Evolutionary conservation across 2,113 vertebrate genomes (phyloP).

Genomic region (Brevimyrus niger): DNA sequence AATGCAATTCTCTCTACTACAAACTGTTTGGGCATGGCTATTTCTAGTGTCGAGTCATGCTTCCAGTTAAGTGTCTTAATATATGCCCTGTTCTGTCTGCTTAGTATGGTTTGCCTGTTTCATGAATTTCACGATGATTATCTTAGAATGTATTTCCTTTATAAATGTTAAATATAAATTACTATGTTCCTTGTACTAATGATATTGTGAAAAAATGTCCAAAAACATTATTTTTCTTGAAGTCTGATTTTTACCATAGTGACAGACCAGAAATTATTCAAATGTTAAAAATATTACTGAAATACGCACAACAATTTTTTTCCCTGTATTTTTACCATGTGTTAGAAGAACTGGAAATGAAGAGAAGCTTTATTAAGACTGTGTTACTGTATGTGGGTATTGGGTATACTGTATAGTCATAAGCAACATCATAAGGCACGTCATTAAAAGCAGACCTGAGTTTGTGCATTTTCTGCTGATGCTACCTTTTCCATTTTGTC

Average conservation of each 20-base stretch:
- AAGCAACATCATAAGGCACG: not conserved
- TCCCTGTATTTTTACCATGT: not conserved
- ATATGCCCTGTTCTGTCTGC: not conserved
- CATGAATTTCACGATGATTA: not conserved
- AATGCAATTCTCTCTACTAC: not conserved
- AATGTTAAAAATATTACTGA: not conserved
- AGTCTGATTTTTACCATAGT: not conserved
- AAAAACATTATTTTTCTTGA: not conserved
- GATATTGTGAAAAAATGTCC: conserved; percentile 12
- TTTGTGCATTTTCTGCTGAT: not conserved
- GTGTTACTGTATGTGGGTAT: not conserved
- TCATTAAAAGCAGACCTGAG: not conserved
- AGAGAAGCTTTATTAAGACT: not conserved
- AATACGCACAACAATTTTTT: not conserved
- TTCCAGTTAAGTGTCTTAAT: not conserved
- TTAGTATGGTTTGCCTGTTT: not conserved
- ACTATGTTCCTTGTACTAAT: conserved; percentile 8
- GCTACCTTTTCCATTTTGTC: not conserved
- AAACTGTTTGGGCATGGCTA: not conserved
- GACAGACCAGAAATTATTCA: not conserved
- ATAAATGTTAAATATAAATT: conserved; percentile 14
- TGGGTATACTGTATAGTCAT: not conserved
- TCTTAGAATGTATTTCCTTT: not conserved
- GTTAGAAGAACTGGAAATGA: not conserved
- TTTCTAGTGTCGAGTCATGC: not conserved